Conservation (phyloP, 2,797 vertebrate genomes). For the Alectoris magna region DNA sequence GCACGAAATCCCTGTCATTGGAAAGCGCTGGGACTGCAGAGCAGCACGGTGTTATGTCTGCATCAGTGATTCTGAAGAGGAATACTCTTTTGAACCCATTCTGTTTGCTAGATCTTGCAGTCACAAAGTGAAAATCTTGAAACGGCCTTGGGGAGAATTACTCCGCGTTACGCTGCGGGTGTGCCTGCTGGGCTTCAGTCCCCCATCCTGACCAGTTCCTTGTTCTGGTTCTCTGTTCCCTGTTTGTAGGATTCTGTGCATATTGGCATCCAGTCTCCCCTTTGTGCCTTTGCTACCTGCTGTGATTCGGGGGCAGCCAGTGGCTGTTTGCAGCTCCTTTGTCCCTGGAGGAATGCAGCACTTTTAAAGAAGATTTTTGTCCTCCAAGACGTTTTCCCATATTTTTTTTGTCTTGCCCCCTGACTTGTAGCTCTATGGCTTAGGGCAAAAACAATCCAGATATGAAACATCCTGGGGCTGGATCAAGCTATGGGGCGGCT, state of each 20-base stretch:
- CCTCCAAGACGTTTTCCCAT: background rate
- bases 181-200: background rate
- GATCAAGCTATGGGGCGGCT: background rate
- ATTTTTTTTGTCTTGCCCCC: background rate
- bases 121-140: background rate
- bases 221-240: background rate
- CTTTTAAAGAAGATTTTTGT: background rate
- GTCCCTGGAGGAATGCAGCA: background rate
- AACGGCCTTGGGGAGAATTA: background rate
- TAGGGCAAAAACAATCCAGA: background rate
- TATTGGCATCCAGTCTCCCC: background rate
- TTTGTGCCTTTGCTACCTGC: background rate
- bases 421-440: background rate
- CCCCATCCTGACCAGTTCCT: background rate
- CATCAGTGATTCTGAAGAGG: background rate
- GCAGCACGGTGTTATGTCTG: background rate
- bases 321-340: background rate
- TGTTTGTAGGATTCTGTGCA: background rate
- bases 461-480: background rate
- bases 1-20: background rate
- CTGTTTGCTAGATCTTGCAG: background rate
- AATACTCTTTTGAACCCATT: background rate
- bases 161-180: background rate
- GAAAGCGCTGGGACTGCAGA: background rate
- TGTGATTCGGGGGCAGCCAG: background rate